Evolutionary conservation across 2,888 invertebrate genomes (phyloP).

Genomic region (Caenorhabditis japonica): DNA sequence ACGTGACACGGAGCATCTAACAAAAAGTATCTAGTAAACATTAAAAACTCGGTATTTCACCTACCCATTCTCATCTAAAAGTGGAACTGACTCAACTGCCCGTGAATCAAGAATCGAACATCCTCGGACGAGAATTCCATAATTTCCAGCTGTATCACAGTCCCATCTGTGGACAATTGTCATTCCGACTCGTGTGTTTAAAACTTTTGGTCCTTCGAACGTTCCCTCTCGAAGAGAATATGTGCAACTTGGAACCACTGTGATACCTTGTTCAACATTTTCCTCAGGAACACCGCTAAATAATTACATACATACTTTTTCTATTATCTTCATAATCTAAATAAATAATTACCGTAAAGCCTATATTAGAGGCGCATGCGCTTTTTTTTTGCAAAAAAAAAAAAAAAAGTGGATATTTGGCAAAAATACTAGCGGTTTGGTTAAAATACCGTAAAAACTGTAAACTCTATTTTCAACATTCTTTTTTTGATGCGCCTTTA

Average conservation of each 20-base stretch:
- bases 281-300: constrained; percentile 64
- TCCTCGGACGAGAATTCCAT: constrained; percentile 54
- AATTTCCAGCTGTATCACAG: constrained; percentile 62
- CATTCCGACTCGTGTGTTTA: constrained; percentile 62
- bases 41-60: not conserved
- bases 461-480: no score
- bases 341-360: no score
- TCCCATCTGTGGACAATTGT: constrained; percentile 71
- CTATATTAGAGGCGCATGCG: no score
- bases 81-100: constrained; percentile 45
- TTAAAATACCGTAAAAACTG: no score
- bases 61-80: constrained; percentile 65
- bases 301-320: no score
- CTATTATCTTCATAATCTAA: no score
- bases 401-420: no score
- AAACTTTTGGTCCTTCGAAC: constrained; percentile 64
- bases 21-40: no score
- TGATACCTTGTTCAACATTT: constrained; percentile 62
- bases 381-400: no score
- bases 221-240: constrained; percentile 65
- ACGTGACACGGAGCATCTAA: constrained; percentile 67
- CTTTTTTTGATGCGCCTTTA: no score
- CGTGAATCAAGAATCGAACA: constrained; percentile 61
- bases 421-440: no score
- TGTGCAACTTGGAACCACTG: constrained; percentile 66